These are phyloP conservation scores for Laticauda laticaudata DNA, from an alignment of 2,113 vertebrate genomes.

Conservation along the genomic window DNA sequence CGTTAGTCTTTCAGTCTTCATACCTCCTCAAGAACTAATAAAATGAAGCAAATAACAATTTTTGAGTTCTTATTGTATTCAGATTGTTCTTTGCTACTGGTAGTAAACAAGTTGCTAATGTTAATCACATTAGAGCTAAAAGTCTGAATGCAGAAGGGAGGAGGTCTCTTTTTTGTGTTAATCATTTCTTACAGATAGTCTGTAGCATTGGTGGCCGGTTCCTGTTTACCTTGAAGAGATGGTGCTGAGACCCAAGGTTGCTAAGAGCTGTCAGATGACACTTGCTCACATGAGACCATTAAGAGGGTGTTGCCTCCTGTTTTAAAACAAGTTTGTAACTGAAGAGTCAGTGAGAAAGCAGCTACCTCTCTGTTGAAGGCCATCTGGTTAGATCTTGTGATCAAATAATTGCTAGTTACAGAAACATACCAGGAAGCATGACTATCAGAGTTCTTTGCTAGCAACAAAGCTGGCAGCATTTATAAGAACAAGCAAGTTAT, in stretches of 20 bases:
- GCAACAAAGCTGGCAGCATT: conserved; percentile 44
- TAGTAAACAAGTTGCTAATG: not conserved
- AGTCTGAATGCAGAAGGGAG: not conserved
- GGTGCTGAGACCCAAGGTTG: conserved; percentile 62
- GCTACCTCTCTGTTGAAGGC: conserved; percentile 58
- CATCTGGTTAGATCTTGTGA: conserved; percentile 76
- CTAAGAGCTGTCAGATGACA: conserved; percentile 75
- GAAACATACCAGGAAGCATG: conserved; percentile 60
- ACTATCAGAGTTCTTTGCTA: conserved; percentile 67
- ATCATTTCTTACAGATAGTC: conserved; percentile 39
- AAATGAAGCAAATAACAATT: not conserved
- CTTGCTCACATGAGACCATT: conserved; percentile 78
- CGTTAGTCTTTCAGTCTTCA: not conserved
- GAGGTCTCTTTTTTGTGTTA: conserved; percentile 23
- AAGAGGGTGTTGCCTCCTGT: conserved; percentile 73
- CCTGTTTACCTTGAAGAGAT: conserved; percentile 48
- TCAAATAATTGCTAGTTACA: conserved; percentile 67
- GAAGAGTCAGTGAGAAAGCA: conserved; percentile 66
- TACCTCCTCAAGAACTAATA: not conserved
- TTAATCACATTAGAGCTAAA: conserved; percentile 21
- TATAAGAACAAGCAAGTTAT: conserved; percentile 47
- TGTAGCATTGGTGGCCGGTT: conserved; percentile 55
- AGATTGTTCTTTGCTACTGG: not conserved
- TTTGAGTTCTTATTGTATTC: not conserved
- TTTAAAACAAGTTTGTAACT: conserved; percentile 74